Percentiles rank a stretch among this genome's conserved stretches.
Conservation (phyloP, 2,888 invertebrate species). For the Thereva nobilitata region DNA sequence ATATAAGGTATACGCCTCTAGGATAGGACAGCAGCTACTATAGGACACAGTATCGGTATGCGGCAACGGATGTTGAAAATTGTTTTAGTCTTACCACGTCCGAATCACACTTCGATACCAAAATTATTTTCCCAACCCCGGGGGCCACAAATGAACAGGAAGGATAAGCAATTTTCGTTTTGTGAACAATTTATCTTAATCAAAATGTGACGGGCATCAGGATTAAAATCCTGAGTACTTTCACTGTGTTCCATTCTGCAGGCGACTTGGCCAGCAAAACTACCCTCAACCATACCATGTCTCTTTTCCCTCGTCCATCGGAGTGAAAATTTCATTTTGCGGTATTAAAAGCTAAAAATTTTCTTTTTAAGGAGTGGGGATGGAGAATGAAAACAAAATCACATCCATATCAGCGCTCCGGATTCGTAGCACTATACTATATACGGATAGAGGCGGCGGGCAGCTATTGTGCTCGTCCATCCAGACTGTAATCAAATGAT, state of each 20-base stretch:
- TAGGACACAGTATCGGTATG: too few species aligned
- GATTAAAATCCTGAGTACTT: constrained; percentile 29
- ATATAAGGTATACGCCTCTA: too few species aligned
- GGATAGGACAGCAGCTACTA: too few species aligned
- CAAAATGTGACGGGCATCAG: constrained; percentile 29
- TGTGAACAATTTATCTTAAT: constrained; percentile 33
- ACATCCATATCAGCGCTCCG: constrained; percentile 11
- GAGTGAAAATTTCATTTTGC: constrained; percentile 28
- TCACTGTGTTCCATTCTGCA: too few species aligned
- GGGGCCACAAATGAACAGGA: constrained; percentile 18
- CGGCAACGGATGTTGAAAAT: too few species aligned
- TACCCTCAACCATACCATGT: too few species aligned
- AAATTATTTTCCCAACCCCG: constrained; percentile 13
- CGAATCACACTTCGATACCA: neutral
- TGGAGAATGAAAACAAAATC: constrained; percentile 19
- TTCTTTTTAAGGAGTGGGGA: neutral
- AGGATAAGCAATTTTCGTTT: constrained; percentile 20
- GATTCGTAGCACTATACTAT: too few species aligned
- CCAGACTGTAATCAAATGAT: too few species aligned
- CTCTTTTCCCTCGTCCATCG: constrained; percentile 9
- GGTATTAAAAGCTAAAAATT: constrained; percentile 2
- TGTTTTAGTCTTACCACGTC: neutral
- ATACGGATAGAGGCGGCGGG: too few species aligned
- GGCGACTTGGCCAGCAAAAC: too few species aligned
- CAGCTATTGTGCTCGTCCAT: too few species aligned